Evolutionary conservation across 2,888 invertebrate genomes (phyloP), one percentile per base, ranked within the genome.

Genomic region (Melanostoma scalare): DNA sequence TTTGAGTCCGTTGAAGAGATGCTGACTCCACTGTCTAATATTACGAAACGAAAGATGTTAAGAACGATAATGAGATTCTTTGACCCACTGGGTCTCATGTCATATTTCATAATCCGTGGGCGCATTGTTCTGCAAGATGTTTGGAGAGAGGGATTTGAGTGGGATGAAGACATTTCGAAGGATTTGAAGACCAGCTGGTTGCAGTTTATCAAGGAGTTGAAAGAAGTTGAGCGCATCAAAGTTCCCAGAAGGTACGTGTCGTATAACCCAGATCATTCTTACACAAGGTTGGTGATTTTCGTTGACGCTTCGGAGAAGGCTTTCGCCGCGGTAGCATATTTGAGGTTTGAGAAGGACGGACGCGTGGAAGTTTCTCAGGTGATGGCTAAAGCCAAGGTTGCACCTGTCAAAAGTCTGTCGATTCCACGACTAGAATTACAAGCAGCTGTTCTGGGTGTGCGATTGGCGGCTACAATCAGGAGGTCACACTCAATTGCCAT

Each of bases 291-390:
- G n/a, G 20, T 55, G 0, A 20, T 31, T 33, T 52, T 65, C 8
- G 52, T 52, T 10, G 52, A 52, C 38, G 52, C 65, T 2, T 65
- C 52, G 4, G 65, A 65, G 10, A 9, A n/a, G n/a, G 63, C 50
- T 52, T 65, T 52, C 40, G 50, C 40, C 2, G 63, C 63, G n/a
- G 52, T 52, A 6, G 52, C 52, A 6, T 53, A 35, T 3, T 10
- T 20, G 1, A 20, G 20, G 20, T 20, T 65, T n/a, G 65, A 63
- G 30, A 36, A n/a, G 1, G 31, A 48, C n/a, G n/a, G n/a, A n/a
- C n/a, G n/a, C n/a, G n/a, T n/a, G n/a, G n/a, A n/a, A n/a, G n/a
- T n/a, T n/a, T n/a, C n/a, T n/a, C n/a, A n/a, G n/a, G n/a, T n/a
- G n/a, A n/a, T n/a, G n/a, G n/a, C n/a, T n/a, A n/a, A n/a, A n/a